A percentile compares a stretch with the other conserved stretches of the same genome.
Evolutionary conservation across 2,113 vertebrate species (phyloP).

Genomic region (Uropsilus gracilis): DNA sequence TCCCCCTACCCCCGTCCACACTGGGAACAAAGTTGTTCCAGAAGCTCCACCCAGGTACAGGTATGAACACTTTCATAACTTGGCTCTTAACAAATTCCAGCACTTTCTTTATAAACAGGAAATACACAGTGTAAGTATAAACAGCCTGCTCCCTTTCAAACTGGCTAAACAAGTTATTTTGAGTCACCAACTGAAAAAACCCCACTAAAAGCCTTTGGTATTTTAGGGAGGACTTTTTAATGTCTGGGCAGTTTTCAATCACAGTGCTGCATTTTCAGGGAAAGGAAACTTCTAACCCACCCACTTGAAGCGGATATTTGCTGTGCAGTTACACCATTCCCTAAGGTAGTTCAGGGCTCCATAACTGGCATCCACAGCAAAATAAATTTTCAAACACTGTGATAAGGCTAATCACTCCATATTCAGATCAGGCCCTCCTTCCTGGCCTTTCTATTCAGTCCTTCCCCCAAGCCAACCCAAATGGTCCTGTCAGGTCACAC

Average conservation of each 20-base stretch:
- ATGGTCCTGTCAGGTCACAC: accelerated
- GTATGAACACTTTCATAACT: not conserved
- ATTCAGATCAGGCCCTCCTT: not conserved
- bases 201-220: not conserved
- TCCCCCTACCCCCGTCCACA: too few species aligned
- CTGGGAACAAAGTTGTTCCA: not conserved
- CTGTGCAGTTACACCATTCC: not conserved
- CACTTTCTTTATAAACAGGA: not conserved
- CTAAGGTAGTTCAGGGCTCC: not conserved
- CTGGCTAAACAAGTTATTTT: not conserved
- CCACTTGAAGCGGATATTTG: not conserved
- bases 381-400: not conserved
- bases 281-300: not conserved
- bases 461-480: not conserved
- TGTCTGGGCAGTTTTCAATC: not conserved
- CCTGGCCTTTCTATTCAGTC: not conserved
- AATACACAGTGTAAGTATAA: conserved; percentile 13
- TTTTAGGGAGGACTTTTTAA: not conserved
- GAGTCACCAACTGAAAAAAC: conserved; percentile 18
- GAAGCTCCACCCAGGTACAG: not conserved
- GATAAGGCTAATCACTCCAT: not conserved
- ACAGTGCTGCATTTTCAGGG: not conserved
- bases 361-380: not conserved
- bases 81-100: not conserved
- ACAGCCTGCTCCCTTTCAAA: not conserved